Conservation (phyloP, 2,797 vertebrate genomes). For the Aselliscus stoliczkanus region DNA sequence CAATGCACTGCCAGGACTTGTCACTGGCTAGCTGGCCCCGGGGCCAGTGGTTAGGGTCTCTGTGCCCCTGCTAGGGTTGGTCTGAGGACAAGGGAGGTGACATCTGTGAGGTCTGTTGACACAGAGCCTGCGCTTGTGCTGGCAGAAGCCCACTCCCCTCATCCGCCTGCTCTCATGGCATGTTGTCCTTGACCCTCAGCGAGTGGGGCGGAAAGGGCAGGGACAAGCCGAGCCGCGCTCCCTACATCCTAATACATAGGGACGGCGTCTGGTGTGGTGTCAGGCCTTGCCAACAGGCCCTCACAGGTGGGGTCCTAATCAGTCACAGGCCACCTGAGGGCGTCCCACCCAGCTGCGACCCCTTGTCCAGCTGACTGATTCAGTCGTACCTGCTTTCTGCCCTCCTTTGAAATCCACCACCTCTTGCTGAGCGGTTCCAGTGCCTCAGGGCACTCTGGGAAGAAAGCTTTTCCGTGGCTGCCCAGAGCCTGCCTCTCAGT, state of each 20-base stretch:
- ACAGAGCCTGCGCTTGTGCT: neutral
- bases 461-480: constrained; percentile 71
- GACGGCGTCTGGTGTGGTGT: rapidly evolving
- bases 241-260: rapidly evolving
- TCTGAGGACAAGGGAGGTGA: neutral
- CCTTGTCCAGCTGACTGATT: neutral
- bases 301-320: neutral
- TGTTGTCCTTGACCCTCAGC: neutral
- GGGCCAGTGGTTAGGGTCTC: neutral
- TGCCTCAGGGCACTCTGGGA: constrained; percentile 63
- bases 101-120: neutral
- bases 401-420: constrained; percentile 81
- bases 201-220: neutral
- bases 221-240: rapidly evolving
- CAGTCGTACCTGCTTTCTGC: constrained; percentile 82
- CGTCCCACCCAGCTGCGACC: rapidly evolving
- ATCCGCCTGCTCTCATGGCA: neutral
- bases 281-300: neutral
- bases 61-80: neutral
- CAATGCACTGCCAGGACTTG: neutral
- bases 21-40: rapidly evolving
- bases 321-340: neutral
- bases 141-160: neutral
- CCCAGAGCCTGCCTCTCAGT: constrained; percentile 81
- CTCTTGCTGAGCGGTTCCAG: constrained; percentile 74